Evolutionary conservation across 2,113 vertebrate species (phyloP).

Genomic region (Takifugu bimaculatus): DNA sequence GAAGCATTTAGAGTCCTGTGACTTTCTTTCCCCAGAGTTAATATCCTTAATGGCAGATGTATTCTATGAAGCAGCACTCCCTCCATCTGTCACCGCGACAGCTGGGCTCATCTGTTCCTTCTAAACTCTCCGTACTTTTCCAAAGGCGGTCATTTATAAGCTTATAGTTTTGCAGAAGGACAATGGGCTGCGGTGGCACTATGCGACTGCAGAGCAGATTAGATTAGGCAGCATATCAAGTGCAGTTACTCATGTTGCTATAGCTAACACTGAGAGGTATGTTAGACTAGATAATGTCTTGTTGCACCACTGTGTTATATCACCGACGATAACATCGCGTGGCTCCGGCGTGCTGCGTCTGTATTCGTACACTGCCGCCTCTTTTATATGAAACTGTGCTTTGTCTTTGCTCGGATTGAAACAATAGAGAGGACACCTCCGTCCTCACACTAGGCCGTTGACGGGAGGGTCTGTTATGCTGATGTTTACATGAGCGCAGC

Average conservation of each 20-base stretch:
- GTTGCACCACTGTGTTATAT: conserved; percentile 10
- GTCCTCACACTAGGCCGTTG: conserved; percentile 5
- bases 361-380: background rate
- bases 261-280: conserved; percentile 20
- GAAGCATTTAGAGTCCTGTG: conserved; percentile 46
- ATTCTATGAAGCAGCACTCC: conserved; percentile 25
- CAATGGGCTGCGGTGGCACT: conserved; percentile 3
- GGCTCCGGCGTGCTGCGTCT: background rate
- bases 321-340: conserved; percentile 3
- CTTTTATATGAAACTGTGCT: background rate
- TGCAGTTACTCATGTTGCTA: conserved; percentile 24
- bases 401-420: background rate
- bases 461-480: conserved; percentile 38
- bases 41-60: conserved; percentile 36
- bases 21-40: conserved; percentile 54
- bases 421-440: background rate
- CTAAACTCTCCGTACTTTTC: conserved; percentile 10
- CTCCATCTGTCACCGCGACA: conserved; percentile 30
- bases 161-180: background rate
- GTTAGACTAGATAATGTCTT: conserved; percentile 17
- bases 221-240: conserved; percentile 30
- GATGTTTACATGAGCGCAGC: conserved; percentile 60
- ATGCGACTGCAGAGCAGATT: conserved; percentile 15
- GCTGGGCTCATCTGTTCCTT: conserved; percentile 18
- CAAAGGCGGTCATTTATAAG: conserved; percentile 7